These are phyloP conservation scores for Aulostomus chinensis DNA, from an alignment of 2,797 vertebrate species.

Conservation along the genomic window DNA sequence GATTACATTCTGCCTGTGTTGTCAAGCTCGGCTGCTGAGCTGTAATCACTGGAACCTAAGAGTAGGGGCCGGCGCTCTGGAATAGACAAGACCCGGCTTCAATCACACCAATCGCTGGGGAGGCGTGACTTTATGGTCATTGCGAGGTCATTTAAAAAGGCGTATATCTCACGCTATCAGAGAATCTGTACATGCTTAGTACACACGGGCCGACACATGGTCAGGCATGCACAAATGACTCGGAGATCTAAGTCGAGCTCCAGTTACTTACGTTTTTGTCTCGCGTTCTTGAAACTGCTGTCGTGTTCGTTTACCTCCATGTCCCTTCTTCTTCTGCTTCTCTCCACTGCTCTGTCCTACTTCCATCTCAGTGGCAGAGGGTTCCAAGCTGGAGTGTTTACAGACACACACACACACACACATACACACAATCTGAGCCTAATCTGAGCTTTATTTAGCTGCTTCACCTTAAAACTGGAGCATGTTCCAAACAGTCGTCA, in stretches of 20 bases:
- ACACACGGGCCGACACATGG: neutral
- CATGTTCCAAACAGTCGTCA: conserved; percentile 19
- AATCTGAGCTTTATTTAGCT: conserved; percentile 69
- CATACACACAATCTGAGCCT: conserved; percentile 31
- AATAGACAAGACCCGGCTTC: conserved; percentile 34
- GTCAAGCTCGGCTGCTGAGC: conserved; percentile 68
- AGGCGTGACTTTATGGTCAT: conserved; percentile 27
- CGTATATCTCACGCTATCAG: neutral
- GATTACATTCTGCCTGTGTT: conserved; percentile 72
- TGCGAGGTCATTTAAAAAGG: conserved; percentile 14
- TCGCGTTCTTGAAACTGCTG: conserved; percentile 3
- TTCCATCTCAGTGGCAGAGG: conserved; percentile 54
- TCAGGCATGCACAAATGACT: neutral
- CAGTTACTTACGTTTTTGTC: conserved; percentile 15
- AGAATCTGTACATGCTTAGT: conserved; percentile 5
- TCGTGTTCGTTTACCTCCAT: conserved; percentile 17
- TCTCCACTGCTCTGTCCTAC: conserved; percentile 57
- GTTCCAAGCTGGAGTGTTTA: conserved; percentile 15
- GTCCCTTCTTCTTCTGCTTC: conserved; percentile 17
- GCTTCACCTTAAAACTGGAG: conserved; percentile 74
- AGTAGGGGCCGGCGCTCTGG: conserved; percentile 51
- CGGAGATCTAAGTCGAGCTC: conserved; percentile 2
- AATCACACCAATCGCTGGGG: conserved; percentile 18
- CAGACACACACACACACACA: neutral
- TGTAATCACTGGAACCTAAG: conserved; percentile 70